Evolutionary conservation across 2,888 invertebrate species (phyloP).

Genomic region (Elysia crispata): DNA sequence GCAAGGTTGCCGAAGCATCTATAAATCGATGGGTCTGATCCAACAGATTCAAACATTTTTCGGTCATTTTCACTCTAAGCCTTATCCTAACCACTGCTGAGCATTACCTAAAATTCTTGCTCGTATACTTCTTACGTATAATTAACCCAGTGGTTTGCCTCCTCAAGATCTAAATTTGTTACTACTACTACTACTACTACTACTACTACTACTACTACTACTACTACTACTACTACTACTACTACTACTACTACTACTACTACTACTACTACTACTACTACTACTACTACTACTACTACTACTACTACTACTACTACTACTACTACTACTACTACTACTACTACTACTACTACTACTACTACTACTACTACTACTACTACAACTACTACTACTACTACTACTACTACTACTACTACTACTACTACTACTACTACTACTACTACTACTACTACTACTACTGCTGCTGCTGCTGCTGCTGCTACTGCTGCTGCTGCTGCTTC

Average conservation of each 20-base stretch:
- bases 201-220: neutral
- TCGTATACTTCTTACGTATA: too few species aligned
- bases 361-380: slow-evolving; percentile 31
- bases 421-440: slow-evolving; percentile 24
- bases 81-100: too few species aligned
- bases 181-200: neutral
- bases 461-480: neutral
- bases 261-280: neutral
- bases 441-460: slow-evolving; percentile 4
- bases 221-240: neutral
- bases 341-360: slow-evolving; percentile 25
- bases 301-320: slow-evolving; percentile 31
- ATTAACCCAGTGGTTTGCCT: too few species aligned
- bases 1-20: too few species aligned
- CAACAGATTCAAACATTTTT: too few species aligned
- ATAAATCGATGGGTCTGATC: too few species aligned
- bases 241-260: neutral
- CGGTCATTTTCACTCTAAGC: too few species aligned
- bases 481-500: neutral
- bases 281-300: neutral
- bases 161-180: too few species aligned
- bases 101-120: neutral
- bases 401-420: slow-evolving; percentile 25
- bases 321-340: slow-evolving; percentile 33
- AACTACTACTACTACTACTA: slow-evolving; percentile 16